Evolutionary conservation across 2,113 vertebrate species (phyloP).

Genomic region (Rhinoptilus africanus): DNA sequence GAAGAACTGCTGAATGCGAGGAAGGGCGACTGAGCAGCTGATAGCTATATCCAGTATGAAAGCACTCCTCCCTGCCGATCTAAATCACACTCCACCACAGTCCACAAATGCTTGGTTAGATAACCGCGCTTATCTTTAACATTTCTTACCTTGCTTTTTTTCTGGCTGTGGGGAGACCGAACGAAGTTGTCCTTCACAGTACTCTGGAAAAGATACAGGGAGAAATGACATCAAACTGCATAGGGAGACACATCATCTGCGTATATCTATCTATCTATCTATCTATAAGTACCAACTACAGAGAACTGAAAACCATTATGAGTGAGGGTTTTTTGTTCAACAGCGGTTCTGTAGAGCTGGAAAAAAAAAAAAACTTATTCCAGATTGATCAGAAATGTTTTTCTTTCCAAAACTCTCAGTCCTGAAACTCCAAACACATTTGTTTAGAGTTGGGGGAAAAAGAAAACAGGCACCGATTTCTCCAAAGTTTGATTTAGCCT

Average conservation of each 20-base stretch:
- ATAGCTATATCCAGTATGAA: conserved; percentile 11
- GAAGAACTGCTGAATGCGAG: not conserved
- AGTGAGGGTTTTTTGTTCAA: not conserved
- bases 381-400: not conserved
- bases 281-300: not conserved
- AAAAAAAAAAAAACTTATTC: not conserved
- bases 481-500: not conserved
- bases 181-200: conserved; percentile 54
- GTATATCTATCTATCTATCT: not conserved
- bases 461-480: not conserved
- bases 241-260: not conserved
- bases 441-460: not conserved
- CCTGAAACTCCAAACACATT: not conserved
- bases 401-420: not conserved
- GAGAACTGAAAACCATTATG: not conserved
- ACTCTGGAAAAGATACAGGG: not conserved
- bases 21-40: not conserved
- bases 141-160: conserved; percentile 77
- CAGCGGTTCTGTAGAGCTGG: not conserved
- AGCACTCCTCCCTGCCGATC: not conserved
- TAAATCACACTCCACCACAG: conserved; percentile 22
- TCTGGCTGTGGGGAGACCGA: conserved; percentile 42
- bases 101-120: conserved; percentile 46
- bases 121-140: not conserved
- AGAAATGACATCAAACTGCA: not conserved